Conservation (phyloP, 2,888 invertebrate species). For the Apantesis nais region DNA sequence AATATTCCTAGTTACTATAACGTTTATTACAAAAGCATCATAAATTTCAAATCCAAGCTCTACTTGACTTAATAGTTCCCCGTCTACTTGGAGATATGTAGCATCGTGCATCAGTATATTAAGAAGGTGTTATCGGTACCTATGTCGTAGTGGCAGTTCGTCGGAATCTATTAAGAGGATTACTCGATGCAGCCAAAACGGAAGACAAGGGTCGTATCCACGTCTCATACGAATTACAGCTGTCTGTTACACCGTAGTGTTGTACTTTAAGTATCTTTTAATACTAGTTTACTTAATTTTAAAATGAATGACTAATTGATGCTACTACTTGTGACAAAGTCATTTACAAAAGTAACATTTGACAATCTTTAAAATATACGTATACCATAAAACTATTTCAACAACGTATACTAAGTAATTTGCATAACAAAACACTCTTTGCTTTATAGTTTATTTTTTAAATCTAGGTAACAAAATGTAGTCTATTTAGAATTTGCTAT, state of each 20-base stretch:
- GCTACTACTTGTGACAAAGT: not conserved
- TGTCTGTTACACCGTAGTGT: conserved; percentile 60
- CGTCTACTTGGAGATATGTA: conserved; percentile 21
- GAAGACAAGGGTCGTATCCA: conserved; percentile 79
- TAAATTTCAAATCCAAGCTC: conserved; percentile 19
- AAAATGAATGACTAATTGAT: not conserved
- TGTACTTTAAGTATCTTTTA: not conserved
- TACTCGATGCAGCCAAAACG: conserved; percentile 71
- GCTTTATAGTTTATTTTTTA: not conserved
- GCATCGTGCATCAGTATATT: conserved; percentile 32
- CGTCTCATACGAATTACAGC: conserved; percentile 66
- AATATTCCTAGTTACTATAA: not conserved
- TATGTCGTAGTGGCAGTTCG: conserved; percentile 60
- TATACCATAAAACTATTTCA: not conserved
- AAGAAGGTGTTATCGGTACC: conserved; percentile 46
- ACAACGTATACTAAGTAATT: not conserved
- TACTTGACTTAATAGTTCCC: conserved; percentile 28
- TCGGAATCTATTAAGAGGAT: conserved; percentile 86
- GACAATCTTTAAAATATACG: not conserved
- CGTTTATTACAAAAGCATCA: conserved; percentile 10
- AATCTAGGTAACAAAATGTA: not conserved
- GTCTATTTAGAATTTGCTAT: not conserved
- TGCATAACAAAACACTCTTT: not conserved
- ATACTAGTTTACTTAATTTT: not conserved
- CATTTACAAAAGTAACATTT: not conserved